Evolutionary conservation across 2,888 invertebrate genomes (phyloP).

Genomic region (Physocephala rufipes): DNA sequence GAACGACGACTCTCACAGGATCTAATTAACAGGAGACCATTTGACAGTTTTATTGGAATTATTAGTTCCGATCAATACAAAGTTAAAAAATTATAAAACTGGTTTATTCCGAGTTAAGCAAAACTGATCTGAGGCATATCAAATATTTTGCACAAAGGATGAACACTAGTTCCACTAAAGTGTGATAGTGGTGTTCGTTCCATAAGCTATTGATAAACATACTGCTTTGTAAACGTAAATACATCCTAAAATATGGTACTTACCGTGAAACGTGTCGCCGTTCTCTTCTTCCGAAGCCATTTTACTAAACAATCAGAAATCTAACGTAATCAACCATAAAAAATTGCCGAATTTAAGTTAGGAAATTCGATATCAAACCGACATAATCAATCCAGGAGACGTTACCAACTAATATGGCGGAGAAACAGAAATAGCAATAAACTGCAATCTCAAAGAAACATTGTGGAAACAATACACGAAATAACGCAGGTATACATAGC

Average conservation of each 20-base stretch:
- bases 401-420: slow-evolving; percentile 53
- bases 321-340: slow-evolving; percentile 50
- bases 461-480: slow-evolving; percentile 28
- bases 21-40: background rate
- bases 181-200: slow-evolving; percentile 17
- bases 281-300: slow-evolving; percentile 92
- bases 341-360: slow-evolving; percentile 54
- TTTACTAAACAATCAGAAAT: slow-evolving; percentile 52
- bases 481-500: too few relatives aligned
- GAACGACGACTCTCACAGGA: background rate
- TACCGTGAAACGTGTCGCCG: slow-evolving; percentile 87
- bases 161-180: background rate
- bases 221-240: slow-evolving; percentile 33
- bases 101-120: too few relatives aligned
- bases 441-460: slow-evolving; percentile 29
- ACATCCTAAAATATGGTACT: slow-evolving; percentile 61
- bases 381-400: slow-evolving; percentile 40
- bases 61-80: background rate
- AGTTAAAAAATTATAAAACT: background rate
- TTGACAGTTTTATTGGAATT: background rate
- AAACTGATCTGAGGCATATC: background rate
- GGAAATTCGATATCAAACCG: slow-evolving; percentile 45
- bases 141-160: background rate
- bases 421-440: slow-evolving; percentile 39
- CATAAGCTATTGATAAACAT: slow-evolving; percentile 30